phyloP scores from a whole-genome alignment of 2,888 invertebrate species.

The Theristus sp. region DNA sequence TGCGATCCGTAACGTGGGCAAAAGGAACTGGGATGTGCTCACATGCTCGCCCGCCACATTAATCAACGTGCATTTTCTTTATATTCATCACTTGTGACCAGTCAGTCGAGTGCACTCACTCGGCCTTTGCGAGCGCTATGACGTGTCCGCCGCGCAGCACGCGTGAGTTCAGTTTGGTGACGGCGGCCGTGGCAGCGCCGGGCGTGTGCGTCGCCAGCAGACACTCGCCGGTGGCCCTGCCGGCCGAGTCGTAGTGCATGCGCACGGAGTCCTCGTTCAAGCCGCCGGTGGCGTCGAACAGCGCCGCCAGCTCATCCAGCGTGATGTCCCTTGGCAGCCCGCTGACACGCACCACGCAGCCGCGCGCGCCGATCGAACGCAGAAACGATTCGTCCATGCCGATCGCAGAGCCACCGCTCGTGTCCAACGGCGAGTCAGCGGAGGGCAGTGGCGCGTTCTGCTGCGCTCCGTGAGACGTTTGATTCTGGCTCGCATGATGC shows the following conservation, averaged over 20 bases:
- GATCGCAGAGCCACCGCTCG: no score
- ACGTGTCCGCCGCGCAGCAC: constrained; percentile 4
- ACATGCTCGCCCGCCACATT: no score
- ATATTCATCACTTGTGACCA: no score
- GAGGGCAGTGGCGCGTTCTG: no score
- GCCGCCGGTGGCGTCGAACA: neutral
- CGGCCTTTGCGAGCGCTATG: neutral
- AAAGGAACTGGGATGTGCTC: no score
- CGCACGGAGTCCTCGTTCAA: constrained; percentile 8
- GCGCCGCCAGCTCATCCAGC: constrained; percentile 3
- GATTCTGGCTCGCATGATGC: no score
- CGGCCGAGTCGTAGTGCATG: constrained; percentile 7
- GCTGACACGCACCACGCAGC: neutral
- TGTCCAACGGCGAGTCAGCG: no score
- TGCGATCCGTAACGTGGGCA: no score
- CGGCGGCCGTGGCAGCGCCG: neutral
- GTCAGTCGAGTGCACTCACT: no score
- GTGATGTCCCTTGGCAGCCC: constrained; percentile 5
- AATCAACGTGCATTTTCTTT: no score
- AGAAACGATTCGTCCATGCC: neutral
- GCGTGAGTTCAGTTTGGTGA: neutral
- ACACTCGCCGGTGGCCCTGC: constrained; percentile 8
- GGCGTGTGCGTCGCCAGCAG: constrained; percentile 3
- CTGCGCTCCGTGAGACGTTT: no score
- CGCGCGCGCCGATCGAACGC: neutral